Conservation (phyloP, 2,888 invertebrate species). For the Cerastoderma edule region DNA sequence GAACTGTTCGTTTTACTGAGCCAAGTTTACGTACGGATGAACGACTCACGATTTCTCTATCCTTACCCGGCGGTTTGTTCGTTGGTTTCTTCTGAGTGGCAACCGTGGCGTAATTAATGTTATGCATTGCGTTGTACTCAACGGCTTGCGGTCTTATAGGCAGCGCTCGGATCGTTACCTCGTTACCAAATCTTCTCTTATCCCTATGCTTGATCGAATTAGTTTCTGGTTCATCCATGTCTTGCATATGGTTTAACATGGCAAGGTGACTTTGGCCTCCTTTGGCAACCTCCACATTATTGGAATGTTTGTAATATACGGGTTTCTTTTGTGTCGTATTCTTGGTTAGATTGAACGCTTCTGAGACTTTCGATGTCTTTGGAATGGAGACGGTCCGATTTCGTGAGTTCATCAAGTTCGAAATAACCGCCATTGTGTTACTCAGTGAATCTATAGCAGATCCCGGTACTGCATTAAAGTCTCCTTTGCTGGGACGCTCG, state of each 20-base stretch:
- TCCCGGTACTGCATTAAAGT: conserved; percentile 8
- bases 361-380: conserved; percentile 48
- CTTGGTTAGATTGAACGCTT: conserved; percentile 51
- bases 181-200: conserved; percentile 28
- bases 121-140: conserved; percentile 16
- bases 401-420: conserved; percentile 55
- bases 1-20: conserved; percentile 33
- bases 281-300: conserved; percentile 46
- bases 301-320: conserved; percentile 65
- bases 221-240: conserved; percentile 16
- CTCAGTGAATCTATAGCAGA: conserved; percentile 35
- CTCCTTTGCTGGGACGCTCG: conserved; percentile 8
- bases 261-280: conserved; percentile 17
- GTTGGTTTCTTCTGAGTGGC: not conserved
- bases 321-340: conserved; percentile 63
- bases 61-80: not conserved
- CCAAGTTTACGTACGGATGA: conserved; percentile 41
- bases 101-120: not conserved
- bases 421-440: conserved; percentile 51
- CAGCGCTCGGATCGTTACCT: conserved; percentile 11
- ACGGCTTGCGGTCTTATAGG: conserved; percentile 12
- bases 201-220: conserved; percentile 1
- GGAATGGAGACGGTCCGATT: conserved; percentile 65
- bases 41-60: conserved; percentile 4
- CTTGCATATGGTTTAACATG: conserved; percentile 4